Percentiles rank a stretch among this genome's conserved stretches.
phyloP scores from a whole-genome alignment of 2,888 invertebrate species.

The Meta bourneti region DNA sequence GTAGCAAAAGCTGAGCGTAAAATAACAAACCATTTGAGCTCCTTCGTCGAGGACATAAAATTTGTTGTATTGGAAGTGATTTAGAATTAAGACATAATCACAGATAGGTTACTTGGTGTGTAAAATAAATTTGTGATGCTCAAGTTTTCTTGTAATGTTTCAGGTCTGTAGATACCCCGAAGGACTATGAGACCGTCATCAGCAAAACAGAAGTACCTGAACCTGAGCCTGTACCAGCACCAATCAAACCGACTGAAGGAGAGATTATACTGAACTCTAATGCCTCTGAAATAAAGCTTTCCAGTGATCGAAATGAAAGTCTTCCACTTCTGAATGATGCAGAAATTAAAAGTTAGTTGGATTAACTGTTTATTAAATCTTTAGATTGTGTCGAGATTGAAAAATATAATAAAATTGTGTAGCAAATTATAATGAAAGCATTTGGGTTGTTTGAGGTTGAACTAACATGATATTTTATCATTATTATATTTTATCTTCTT shows the following conservation, averaged over 20 bases:
- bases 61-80: too few species aligned
- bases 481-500: too few species aligned
- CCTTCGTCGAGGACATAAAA: too few species aligned
- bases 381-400: neutral
- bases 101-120: too few species aligned
- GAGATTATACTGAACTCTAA: conserved; percentile 40
- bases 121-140: neutral
- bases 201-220: conserved; percentile 41
- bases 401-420: neutral
- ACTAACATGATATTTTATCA: neutral
- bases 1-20: neutral
- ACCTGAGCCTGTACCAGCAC: conserved; percentile 20
- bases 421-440: neutral
- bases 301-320: conserved; percentile 22
- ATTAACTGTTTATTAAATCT: neutral
- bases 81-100: too few species aligned
- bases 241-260: conserved; percentile 26
- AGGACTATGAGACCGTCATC: conserved; percentile 54
- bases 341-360: conserved; percentile 58
- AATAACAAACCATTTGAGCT: too few species aligned
- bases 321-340: conserved; percentile 33
- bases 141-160: neutral
- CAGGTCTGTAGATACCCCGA: conserved; percentile 54
- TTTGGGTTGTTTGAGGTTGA: neutral
- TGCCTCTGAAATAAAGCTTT: conserved; percentile 1